Percentiles rank a stretch among this genome's conserved stretches.
phyloP scores from a whole-genome alignment of 2,797 vertebrate genomes.

The Coregonus sp. region DNA sequence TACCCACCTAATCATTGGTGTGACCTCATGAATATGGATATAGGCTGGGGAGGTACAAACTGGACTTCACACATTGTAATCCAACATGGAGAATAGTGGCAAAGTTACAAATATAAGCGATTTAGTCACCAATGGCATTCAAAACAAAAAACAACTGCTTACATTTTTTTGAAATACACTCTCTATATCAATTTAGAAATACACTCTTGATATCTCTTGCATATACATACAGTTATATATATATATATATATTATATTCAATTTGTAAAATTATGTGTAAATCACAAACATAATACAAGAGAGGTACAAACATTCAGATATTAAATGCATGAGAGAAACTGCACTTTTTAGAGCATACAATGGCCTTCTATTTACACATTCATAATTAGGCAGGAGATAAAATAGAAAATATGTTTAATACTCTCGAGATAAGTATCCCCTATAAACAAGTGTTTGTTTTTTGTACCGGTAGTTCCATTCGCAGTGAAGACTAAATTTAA shows the following conservation, averaged over 20 bases:
- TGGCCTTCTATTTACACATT: slow-evolving; percentile 33
- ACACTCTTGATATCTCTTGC: slow-evolving; percentile 35
- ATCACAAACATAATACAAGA: slow-evolving; percentile 52
- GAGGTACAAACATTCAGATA: slow-evolving; percentile 56
- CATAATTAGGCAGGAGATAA: slow-evolving; percentile 1
- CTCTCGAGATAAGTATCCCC: slow-evolving; percentile 5
- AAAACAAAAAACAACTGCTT: slow-evolving; percentile 31
- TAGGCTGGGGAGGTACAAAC: not conserved
- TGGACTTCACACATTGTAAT: slow-evolving; percentile 3
- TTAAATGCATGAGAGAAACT: slow-evolving; percentile 49
- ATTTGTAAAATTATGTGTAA: slow-evolving; percentile 46
- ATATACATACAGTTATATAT: slow-evolving; percentile 22
- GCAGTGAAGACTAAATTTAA: not conserved
- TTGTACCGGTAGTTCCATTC: not conserved
- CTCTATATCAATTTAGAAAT: slow-evolving; percentile 36
- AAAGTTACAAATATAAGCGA: slow-evolving; percentile 27
- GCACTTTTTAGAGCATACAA: slow-evolving; percentile 39
- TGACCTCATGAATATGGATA: not conserved
- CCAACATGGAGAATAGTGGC: slow-evolving; percentile 17
- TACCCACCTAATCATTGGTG: not conserved
- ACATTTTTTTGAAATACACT: not conserved
- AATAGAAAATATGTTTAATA: slow-evolving; percentile 14
- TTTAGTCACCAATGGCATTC: slow-evolving; percentile 18
- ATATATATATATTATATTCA: slow-evolving; percentile 47
- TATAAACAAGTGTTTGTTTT: not conserved